Evolutionary conservation across 1,140 invertebrate genomes (phyloP), one percentile per base, ranked within the genome.

Genomic region (Drosophila sproati): DNA sequence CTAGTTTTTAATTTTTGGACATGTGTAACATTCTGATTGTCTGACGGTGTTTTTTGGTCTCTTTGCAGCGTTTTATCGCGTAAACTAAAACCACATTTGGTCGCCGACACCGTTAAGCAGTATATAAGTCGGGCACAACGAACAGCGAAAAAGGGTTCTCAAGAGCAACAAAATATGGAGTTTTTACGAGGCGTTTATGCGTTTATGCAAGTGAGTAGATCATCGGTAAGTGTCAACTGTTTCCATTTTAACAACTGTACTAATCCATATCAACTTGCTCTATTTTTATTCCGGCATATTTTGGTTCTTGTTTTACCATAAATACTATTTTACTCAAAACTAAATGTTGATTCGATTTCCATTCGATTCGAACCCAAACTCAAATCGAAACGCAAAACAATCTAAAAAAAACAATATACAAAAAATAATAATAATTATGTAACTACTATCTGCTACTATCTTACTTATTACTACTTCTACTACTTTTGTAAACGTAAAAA

Each of bases 131-230:
- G 91, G 80, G 91, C 91, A 63, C 91, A 92, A 87, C 91, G 78
- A 78, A 82, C 91, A 78, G 80, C 86, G 54, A 86, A 86, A 63
- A 92, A 91, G 76, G 91, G 86, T 78, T 85, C 91, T 54, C 82
- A 90, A 91, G 83, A 92, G 74, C 89, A 92, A 79, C 91, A 92
- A 91, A 91, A 82, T 92, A 93, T 93, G 92, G 92, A 93, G 91
- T 93, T 93, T 93, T 92, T 93, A 92, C 92, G 92, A 67, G 92
- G 92, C 67, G 92, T 93, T 78, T 93, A 93, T 93, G 92, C 92
- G 91, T 93, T 93, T 92, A 93, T 93, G 92, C 92, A 93, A 93
- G 92, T 93, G 91, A 93, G 92, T 93, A 92, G 92, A 92, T 92
- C 92, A 92, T 93, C 92, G 92, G 92, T 93, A 88, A 93, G 92